A percentile compares a stretch with the other conserved stretches of the same genome.
Conservation (phyloP, 1,140 invertebrate species). For the Pseudomyrmex dendroicus region DNA sequence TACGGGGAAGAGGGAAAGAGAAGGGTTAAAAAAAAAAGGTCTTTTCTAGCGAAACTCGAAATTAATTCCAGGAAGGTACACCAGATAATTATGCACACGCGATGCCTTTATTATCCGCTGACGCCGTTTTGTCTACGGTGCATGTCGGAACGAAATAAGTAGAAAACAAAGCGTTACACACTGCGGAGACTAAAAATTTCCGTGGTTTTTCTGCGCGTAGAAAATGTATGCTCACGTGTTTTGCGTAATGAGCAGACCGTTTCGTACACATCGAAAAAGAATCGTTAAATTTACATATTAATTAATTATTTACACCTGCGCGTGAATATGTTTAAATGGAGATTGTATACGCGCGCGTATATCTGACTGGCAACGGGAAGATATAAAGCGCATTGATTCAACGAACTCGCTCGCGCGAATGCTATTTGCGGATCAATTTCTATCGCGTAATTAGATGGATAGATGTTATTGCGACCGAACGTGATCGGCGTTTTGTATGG, state of each 20-base stretch:
- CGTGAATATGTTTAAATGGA: not conserved
- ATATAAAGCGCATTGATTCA: not conserved
- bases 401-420: not conserved
- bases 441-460: conserved; percentile 21
- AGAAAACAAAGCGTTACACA: conserved; percentile 6
- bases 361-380: not conserved
- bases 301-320: not conserved
- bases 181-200: conserved; percentile 29
- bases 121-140: conserved; percentile 54
- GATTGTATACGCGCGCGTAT: not conserved
- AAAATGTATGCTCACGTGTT: not conserved
- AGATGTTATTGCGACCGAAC: not conserved
- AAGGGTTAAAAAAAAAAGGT: conserved; percentile 33
- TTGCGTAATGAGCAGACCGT: not conserved
- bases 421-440: conserved; percentile 6
- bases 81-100: conserved; percentile 76
- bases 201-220: not conserved
- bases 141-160: not conserved
- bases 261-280: not conserved
- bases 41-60: conserved; percentile 66
- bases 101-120: conserved; percentile 69
- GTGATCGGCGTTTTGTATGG: not conserved
- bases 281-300: not conserved
- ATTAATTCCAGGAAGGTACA: conserved; percentile 78
- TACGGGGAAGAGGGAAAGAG: not conserved